Base-by-base conservation (phyloP, 1,140 invertebrate species). In the Drosophila oshimai region DNA sequence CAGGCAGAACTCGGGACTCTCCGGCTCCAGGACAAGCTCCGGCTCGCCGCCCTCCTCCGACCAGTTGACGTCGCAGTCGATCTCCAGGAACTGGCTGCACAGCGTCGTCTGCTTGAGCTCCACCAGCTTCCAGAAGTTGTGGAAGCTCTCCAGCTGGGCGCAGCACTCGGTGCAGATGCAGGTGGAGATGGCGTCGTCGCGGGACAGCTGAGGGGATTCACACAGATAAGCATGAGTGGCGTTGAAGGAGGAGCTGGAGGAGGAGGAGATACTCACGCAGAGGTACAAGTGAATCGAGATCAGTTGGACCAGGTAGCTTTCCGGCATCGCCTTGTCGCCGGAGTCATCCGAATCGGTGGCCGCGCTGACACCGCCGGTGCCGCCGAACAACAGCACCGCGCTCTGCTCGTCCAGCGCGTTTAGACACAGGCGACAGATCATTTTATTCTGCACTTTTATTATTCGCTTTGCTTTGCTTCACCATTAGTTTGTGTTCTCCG, bases 341-440 rank as follows among this genome's bases (percentile, higher is more conserved):
- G 58, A 47, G 50, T 73, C 55, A 7, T 47, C 49, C 18, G 61
- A 15, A 4, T 37, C 33, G 6, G 36, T 10, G 51, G 67, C 24
- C 33, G 47, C 51, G 46, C 44, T 74, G 44, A 39, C 41, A 18
- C 42, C 33, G 37, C 37, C 46, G 28, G 24, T 36, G 29, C 46
- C 46, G 24, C 64, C 54, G 55, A 88, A 87, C 15, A 88, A 58
- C 36, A 74, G 36, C 31, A 89, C 74, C 7, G 70, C 71, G 47
- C 74, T 73, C 49, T 89, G 74, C 60, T 75, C 75, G 44, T 74
- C 62, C 55, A 89, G 69, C 34, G 62, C 61, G 55, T 71, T 74
- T 17, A 89, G 70, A 57, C 87, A 89, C 68, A 89, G 64, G 31
- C 87, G 87, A 74, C 87, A 89, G 81, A 87, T 87, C 87, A 89